Base-by-base conservation (phyloP, 1,140 invertebrate species). In the Patella vulgata region DNA sequence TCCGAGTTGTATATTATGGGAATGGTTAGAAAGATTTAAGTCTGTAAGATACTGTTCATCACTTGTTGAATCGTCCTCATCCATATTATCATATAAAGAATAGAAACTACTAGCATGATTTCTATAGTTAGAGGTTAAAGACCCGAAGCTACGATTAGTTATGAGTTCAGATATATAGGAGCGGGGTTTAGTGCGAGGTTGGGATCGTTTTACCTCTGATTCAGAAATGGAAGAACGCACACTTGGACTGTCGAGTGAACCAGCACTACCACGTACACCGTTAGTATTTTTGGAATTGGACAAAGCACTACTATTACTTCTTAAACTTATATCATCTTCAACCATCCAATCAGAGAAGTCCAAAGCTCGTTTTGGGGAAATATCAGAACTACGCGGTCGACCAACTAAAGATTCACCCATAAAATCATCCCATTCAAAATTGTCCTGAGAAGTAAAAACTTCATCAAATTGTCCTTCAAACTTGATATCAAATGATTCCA, bases 371-470 rank as follows among this genome's bases (percentile, higher is more conserved):
- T 68, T 61, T 21, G 76, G 73, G 1, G 71, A 75, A 3, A 40
- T 46, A 14, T 59, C 54, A 33, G 50, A 39, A 31, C 59, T 54
- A 40, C 33, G 31, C 9, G 72, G 73, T 53, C 60, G 58, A 14
- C 76, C 77, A 8, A 79, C 70, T 6, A 79, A 54, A 17, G 77
- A 55, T 39, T 75, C 75, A 6, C 73, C 77, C 50, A 74, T 74
- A 40, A 74, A 74, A 57, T 81, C 79, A 67, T 81, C 79, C 79
- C 79, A 81, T 58, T 81, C 77, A 69, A 70, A 79, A 60, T 64
- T 71, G 55, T 74, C 74, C 25, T 56, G 55, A 30, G 42, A 42
- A 19, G 62, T 50, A 50, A 70, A 71, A 21, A 64, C 40, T 42
- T 79, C 75, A 5, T 74, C 71, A 72, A 74, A 70, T 5, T 36